Conservation (phyloP, 2,888 invertebrate genomes). For the Lissocephala sabroskyi region DNA sequence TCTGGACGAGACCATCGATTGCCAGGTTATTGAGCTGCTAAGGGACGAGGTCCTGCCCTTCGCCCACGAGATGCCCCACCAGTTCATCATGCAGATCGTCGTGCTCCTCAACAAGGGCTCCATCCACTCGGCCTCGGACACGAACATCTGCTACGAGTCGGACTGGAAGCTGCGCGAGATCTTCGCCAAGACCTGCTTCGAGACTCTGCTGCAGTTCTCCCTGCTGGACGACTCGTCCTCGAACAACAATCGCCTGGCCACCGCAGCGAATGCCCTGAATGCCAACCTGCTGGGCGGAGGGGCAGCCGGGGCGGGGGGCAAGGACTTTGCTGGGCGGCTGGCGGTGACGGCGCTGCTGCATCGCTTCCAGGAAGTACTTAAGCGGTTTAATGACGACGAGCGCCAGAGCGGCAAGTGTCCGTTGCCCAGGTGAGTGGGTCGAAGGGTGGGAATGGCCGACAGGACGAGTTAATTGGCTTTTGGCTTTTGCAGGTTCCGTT, state of each 20-base stretch:
- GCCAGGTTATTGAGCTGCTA: constrained; percentile 85
- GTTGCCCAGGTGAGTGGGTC: constrained; percentile 78
- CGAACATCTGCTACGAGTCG: constrained; percentile 80
- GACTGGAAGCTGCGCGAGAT: constrained; percentile 91
- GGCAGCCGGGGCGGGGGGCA: constrained; percentile 65
- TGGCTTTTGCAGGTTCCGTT: constrained; percentile 79
- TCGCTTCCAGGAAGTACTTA: constrained; percentile 93
- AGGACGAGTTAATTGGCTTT: not conserved
- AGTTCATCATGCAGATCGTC: constrained; percentile 87
- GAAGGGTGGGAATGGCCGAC: too few relatives aligned
- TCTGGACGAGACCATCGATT: constrained; percentile 85
- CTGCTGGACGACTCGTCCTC: constrained; percentile 81
- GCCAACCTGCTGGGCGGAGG: constrained; percentile 43
- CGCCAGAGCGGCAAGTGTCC: constrained; percentile 88
- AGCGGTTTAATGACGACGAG: constrained; percentile 89
- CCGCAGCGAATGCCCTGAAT: constrained; percentile 34
- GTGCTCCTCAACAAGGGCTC: constrained; percentile 89
- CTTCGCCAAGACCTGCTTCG: constrained; percentile 96
- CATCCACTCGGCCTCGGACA: constrained; percentile 82
- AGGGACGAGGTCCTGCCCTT: constrained; percentile 87
- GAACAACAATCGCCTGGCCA: constrained; percentile 66
- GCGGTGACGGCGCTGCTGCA: constrained; percentile 94
- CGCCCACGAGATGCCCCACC: constrained; percentile 83
- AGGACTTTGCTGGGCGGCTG: constrained; percentile 80
- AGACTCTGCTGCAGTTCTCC: constrained; percentile 95